Evolutionary conservation across 2,113 vertebrate species (phyloP), one percentile per base, ranked within the genome.

Genomic region (Cephalopholis sonnerati): DNA sequence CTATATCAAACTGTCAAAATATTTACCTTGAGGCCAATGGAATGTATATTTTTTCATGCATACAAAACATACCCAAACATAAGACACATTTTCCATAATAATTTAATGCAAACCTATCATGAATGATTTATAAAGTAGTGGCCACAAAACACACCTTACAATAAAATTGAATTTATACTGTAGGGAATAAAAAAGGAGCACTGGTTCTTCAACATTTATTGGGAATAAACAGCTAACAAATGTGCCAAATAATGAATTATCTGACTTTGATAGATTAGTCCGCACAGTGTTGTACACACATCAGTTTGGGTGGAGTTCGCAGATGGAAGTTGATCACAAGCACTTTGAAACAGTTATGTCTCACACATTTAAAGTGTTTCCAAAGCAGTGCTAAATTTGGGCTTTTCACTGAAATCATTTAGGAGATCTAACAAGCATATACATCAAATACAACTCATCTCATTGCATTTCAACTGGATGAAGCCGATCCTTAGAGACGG

Each of bases 1-100:
- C 16, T 44, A 9, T 8, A 75, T 72, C 53, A 67, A 77, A 67
- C 25, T 39, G 53, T 73, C 73, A 61, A 5, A 20, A 76, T 46
- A 76, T 85, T 76, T 68, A 77, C 41, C 66, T 67, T 15, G 5
- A 73, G 66, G 79, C 22, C 46, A 75, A 18, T 32, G 27, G 1
- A 46, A 70, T 59, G 15, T 36, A 25, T 67, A 17, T 54, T 63
- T 83, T 87, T 44, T 25, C 39, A 79, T 58, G 61, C 71, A 63
- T 67, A 55, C 48, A 66, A 66, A 79, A 57, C 13, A 8, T 61
- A 36, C 22, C 5, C 13, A 61, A 27, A 53, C 15, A 27, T 36
- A n/a, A 24, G 9, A 24, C 41, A 18, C 4, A 39, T 48, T 87
- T 58, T 57, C 32, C 17, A 62, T 29, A 15, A 27, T 55, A 57